Percentiles rank a stretch among this genome's conserved stretches.
Conservation (phyloP, 2,888 invertebrate genomes). For the Aproaerema taeniolella region DNA sequence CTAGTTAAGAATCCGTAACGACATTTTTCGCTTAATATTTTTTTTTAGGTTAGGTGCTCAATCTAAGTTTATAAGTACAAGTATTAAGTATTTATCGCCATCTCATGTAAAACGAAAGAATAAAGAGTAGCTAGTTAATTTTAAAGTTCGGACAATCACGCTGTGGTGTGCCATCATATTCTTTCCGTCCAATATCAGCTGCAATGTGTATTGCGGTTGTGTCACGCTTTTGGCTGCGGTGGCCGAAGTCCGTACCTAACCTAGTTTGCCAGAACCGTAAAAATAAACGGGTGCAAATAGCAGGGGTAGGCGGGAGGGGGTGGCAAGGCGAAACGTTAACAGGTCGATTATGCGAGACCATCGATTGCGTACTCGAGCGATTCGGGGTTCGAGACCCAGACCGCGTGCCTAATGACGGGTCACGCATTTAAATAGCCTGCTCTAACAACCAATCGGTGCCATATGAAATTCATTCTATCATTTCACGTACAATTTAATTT, state of each 20-base stretch:
- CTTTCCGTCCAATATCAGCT: slow-evolving; percentile 3
- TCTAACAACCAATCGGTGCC: slow-evolving; percentile 51
- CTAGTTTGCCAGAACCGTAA: slow-evolving; percentile 40
- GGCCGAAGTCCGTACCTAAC: slow-evolving; percentile 28
- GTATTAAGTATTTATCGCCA: no score
- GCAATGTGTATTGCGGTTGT: slow-evolving; percentile 10
- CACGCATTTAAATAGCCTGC: slow-evolving; percentile 70
- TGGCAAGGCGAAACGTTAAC: slow-evolving; percentile 53
- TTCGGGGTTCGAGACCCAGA: slow-evolving; percentile 40
- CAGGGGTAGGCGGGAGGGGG: slow-evolving; percentile 21
- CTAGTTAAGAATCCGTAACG: no score
- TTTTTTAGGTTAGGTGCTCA: no score
- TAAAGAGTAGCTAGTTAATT: no score
- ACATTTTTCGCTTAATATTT: no score
- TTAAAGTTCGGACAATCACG: no score
- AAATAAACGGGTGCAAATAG: slow-evolving; percentile 51
- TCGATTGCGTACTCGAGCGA: slow-evolving; percentile 49
- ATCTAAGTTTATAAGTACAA: no score
- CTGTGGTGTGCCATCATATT: no score
- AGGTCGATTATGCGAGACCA: slow-evolving; percentile 67
- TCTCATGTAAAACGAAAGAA: no score
- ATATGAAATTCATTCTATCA: slow-evolving; percentile 42
- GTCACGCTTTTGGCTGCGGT: slow-evolving; percentile 7
- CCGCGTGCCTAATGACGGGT: slow-evolving; percentile 64
- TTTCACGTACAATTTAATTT: slow-evolving; percentile 34